Percentiles rank a stretch among this genome's conserved stretches.
Evolutionary conservation across 2,797 vertebrate species (phyloP).

Genomic region (Smutsia gigantea): DNA sequence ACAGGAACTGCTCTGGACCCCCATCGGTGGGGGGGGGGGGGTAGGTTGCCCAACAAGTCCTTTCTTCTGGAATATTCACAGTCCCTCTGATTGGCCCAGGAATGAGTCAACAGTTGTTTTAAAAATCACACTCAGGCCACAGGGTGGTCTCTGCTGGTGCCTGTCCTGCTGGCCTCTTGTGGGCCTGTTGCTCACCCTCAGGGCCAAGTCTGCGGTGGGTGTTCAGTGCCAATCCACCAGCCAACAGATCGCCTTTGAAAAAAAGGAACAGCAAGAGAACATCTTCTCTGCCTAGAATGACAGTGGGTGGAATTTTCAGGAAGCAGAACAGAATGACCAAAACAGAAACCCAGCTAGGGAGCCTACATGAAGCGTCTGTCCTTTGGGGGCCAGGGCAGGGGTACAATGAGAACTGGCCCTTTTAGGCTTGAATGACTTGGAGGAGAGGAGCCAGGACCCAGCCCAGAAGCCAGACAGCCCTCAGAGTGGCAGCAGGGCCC

Average conservation of each 20-base stretch:
- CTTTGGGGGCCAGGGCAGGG: background rate
- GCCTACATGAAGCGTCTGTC: background rate
- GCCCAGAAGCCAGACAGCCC: background rate
- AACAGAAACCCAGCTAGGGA: constrained; percentile 66
- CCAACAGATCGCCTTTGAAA: constrained; percentile 20
- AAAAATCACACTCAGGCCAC: background rate
- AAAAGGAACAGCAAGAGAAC: background rate
- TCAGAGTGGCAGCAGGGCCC: fast-evolving
- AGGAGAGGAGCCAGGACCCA: background rate
- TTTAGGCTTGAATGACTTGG: background rate
- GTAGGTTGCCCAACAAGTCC: background rate
- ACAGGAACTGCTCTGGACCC: background rate
- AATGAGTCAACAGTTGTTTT: background rate
- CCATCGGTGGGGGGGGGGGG: background rate
- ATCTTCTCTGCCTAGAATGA: background rate
- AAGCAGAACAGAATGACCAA: constrained; percentile 65
- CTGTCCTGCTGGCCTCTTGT: background rate
- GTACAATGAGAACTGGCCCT: fast-evolving
- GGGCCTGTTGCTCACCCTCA: background rate
- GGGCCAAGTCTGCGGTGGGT: background rate
- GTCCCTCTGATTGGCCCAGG: background rate
- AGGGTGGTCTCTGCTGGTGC: fast-evolving
- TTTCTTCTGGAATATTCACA: background rate
- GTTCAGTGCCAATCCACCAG: background rate
- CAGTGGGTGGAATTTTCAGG: constrained; percentile 62